phyloP scores from a whole-genome alignment of 2,888 invertebrate genomes.

The Sclerodermus sp. region DNA sequence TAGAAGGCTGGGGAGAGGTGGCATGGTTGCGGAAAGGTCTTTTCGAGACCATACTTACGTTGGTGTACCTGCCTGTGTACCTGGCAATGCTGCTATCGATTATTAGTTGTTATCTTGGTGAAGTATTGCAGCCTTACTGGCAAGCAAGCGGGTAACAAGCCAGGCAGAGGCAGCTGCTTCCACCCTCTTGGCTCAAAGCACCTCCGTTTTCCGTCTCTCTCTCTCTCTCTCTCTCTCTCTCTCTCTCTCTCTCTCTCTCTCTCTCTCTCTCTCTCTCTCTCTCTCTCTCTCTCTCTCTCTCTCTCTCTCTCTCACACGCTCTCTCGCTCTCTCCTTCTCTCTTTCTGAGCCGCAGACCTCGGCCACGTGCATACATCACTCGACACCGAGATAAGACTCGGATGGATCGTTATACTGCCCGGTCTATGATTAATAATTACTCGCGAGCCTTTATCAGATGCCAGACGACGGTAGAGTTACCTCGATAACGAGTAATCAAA shows the following conservation, averaged over 20 bases:
- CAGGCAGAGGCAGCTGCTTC: constrained; percentile 20
- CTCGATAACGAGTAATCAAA: constrained; percentile 54
- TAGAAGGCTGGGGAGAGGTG: constrained; percentile 6
- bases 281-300: not conserved
- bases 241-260: constrained; percentile 17
- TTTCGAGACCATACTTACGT: constrained; percentile 34
- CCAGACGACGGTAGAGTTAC: constrained; percentile 50
- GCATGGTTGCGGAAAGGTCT: constrained; percentile 19
- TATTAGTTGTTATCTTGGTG: constrained; percentile 52
- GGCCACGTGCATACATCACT: constrained; percentile 49
- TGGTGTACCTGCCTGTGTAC: constrained; percentile 36
- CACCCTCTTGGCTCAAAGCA: constrained; percentile 2
- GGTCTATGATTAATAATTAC: constrained; percentile 57
- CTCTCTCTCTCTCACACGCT: constrained; percentile 4
- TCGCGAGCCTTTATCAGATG: constrained; percentile 52
- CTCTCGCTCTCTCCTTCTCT: constrained; percentile 15
- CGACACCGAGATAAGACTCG: constrained; percentile 52
- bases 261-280: constrained; percentile 17
- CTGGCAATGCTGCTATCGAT: constrained; percentile 47
- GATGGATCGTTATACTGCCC: constrained; percentile 53
- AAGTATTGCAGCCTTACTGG: constrained; percentile 42
- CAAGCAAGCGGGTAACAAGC: constrained; percentile 22
- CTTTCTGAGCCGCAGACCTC: constrained; percentile 20
- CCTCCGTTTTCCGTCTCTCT: not conserved
- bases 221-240: constrained; percentile 4